Conservation (phyloP, 2,888 invertebrate genomes). For the Colletes collaris region DNA sequence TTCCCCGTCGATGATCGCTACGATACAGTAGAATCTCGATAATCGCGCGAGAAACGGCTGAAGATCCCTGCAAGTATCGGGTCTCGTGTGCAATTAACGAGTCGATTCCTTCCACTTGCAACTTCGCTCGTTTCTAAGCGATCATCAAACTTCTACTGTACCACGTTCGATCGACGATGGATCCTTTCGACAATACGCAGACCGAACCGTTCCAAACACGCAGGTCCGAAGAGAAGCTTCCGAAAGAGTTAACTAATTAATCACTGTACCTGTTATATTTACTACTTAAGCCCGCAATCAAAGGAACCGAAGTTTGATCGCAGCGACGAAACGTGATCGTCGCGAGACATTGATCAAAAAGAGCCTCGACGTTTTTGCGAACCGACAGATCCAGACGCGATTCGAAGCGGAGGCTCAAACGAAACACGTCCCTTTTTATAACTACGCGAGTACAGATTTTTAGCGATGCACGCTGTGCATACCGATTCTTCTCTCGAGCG, state of each 20-base stretch:
- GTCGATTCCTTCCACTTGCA: too few species aligned
- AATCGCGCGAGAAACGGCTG: too few species aligned
- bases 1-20: too few species aligned
- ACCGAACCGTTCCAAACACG: conserved; percentile 1
- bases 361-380: conserved; percentile 44
- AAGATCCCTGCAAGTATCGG: too few species aligned
- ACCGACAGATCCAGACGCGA: conserved; percentile 23
- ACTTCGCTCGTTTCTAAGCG: too few species aligned
- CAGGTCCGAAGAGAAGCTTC: conserved; percentile 13
- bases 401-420: neutral
- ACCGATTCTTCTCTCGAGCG: conserved; percentile 8
- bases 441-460: conserved; percentile 2
- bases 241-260: conserved; percentile 36
- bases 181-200: conserved; percentile 14
- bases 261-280: conserved; percentile 59
- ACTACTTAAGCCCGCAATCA: conserved; percentile 58
- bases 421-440: conserved; percentile 57
- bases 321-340: conserved; percentile 30
- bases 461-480: neutral
- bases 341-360: conserved; percentile 45
- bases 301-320: conserved; percentile 51
- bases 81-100: too few species aligned
- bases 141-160: too few species aligned
- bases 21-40: too few species aligned
- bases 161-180: neutral